A percentile compares a stretch with the other conserved stretches of the same genome.
These are phyloP conservation scores for Mobula birostris DNA, from an alignment of 2,113 vertebrate genomes.

Conservation along the genomic window DNA sequence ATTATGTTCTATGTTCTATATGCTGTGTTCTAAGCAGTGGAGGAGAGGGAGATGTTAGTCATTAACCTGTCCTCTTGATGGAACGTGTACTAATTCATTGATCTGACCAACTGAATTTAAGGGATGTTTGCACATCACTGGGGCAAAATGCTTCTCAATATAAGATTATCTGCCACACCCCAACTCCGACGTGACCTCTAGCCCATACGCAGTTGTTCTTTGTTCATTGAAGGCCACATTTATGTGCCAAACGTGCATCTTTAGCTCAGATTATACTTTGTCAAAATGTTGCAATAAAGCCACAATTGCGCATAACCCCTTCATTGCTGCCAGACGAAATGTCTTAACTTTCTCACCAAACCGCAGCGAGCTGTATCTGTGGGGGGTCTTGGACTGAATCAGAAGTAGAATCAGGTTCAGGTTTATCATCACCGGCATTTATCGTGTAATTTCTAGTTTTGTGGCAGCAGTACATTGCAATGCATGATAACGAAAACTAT, in stretches of 20 bases:
- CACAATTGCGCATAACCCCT: not conserved
- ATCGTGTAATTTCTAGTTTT: too few species aligned
- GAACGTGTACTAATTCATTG: not conserved
- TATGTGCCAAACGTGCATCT: not conserved
- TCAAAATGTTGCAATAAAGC: not conserved
- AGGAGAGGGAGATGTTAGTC: not conserved
- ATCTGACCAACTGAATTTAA: not conserved
- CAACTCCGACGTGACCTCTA: not conserved
- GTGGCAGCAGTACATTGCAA: too few species aligned
- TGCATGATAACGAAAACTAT: too few species aligned
- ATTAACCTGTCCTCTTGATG: not conserved
- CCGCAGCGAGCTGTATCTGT: not conserved
- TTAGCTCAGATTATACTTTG: not conserved
- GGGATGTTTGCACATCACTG: not conserved
- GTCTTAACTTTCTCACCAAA: conserved; percentile 2
- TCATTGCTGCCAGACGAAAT: not conserved
- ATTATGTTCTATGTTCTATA: too few species aligned
- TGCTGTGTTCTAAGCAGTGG: too few species aligned
- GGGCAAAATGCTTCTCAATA: not conserved
- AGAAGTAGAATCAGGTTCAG: too few species aligned
- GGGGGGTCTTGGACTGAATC: not conserved
- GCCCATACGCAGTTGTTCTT: not conserved
- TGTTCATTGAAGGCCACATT: not conserved
- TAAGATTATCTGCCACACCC: not conserved
- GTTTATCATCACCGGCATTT: too few species aligned